A percentile compares a stretch with the other conserved stretches of the same genome.
These are phyloP conservation scores for Molossus alvarezi DNA, from an alignment of 2,797 vertebrate species.

Conservation along the genomic window DNA sequence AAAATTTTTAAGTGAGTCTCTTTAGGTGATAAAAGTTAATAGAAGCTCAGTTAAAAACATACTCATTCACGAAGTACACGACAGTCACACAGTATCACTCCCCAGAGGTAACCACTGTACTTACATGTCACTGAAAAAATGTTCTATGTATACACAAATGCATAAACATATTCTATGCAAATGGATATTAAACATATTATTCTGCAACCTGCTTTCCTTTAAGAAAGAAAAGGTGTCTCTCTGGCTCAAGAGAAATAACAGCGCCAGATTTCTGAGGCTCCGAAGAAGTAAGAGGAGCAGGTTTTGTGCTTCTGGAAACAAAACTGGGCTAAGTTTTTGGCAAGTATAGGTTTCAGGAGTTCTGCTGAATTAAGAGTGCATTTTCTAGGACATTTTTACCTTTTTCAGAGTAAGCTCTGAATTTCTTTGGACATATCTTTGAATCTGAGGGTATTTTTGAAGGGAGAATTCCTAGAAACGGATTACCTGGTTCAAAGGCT, in stretches of 20 bases:
- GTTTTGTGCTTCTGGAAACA: slow-evolving; percentile 84
- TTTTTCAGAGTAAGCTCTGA: background rate
- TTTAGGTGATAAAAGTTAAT: background rate
- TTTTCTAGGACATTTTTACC: slow-evolving; percentile 76
- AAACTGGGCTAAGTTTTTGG: slow-evolving; percentile 78
- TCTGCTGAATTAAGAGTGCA: slow-evolving; percentile 80
- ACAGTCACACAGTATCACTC: background rate
- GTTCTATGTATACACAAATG: background rate
- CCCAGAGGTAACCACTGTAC: background rate
- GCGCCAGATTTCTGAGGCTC: slow-evolving; percentile 83
- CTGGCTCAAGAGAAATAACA: slow-evolving; percentile 78
- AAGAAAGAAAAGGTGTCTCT: slow-evolving; percentile 47
- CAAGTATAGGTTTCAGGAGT: slow-evolving; percentile 37
- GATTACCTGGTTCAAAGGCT: background rate
- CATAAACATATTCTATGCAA: background rate
- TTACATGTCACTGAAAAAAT: background rate
- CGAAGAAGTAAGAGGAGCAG: slow-evolving; percentile 64
- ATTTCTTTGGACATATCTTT: slow-evolving; percentile 1
- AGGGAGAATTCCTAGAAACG: slow-evolving; percentile 7
- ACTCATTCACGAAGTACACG: background rate
- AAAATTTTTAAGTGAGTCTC: background rate
- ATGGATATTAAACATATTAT: background rate
- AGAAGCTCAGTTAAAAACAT: slow-evolving; percentile 36
- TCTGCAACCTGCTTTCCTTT: background rate
- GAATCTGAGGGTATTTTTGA: slow-evolving; percentile 8